Percentiles rank a stretch among this genome's conserved stretches.
Evolutionary conservation across 2,888 invertebrate species (phyloP).

Genomic region (Siphlonurus alternatus): DNA sequence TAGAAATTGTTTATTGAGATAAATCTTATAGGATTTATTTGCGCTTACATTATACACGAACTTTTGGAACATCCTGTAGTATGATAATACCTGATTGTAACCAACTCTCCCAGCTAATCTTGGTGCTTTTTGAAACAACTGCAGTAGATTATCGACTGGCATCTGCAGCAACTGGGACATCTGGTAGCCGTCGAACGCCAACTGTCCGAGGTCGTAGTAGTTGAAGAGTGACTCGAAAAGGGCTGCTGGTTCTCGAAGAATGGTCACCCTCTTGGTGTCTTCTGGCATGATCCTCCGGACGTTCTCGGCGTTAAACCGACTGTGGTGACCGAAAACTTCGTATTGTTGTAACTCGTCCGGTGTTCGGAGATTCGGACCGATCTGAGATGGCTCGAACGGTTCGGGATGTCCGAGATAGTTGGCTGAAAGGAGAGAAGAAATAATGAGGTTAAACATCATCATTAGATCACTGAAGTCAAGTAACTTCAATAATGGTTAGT

Average conservation of each 20-base stretch:
- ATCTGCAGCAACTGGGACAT: background rate
- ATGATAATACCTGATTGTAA: constrained; percentile 10
- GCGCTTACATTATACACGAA: too few relatives aligned
- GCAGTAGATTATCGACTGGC: background rate
- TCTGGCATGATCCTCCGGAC: constrained; percentile 10
- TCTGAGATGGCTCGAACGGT: constrained; percentile 7
- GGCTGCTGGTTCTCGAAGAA: constrained; percentile 12
- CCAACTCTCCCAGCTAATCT: constrained; percentile 6
- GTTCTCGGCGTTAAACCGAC: constrained; percentile 9
- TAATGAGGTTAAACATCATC: background rate
- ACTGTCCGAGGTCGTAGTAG: constrained; percentile 5
- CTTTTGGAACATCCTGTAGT: too few relatives aligned
- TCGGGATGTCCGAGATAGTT: constrained; percentile 14
- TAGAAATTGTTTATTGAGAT: too few relatives aligned
- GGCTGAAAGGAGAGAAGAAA: background rate
- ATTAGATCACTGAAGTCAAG: background rate
- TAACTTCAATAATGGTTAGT: background rate
- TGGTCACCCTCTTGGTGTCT: constrained; percentile 11
- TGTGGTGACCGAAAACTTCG: constrained; percentile 13
- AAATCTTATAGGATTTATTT: too few relatives aligned
- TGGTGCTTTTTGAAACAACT: background rate
- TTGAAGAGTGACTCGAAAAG: constrained; percentile 12
- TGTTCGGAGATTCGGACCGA: background rate
- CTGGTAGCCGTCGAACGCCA: background rate
- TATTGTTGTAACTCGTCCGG: constrained; percentile 7